phyloP scores from a whole-genome alignment of 2,888 invertebrate genomes.

The Emmelina monodactyla region DNA sequence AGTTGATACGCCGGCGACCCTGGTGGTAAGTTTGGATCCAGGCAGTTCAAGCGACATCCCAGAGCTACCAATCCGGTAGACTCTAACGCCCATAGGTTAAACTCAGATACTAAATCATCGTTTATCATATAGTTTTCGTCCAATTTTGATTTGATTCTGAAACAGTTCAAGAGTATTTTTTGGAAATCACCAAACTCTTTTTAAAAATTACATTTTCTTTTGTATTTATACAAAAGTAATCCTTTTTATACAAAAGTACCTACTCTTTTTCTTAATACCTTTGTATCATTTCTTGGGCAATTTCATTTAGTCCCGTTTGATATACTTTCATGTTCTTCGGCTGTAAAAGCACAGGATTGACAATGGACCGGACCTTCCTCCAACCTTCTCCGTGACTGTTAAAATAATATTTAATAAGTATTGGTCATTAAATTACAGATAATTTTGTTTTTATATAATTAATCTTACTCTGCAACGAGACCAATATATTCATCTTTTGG shows the following conservation, averaged over 20 bases:
- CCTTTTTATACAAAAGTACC: too few relatives aligned
- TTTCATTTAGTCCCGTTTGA: conserved; percentile 64
- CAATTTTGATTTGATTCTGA: conserved; percentile 16
- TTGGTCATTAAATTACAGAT: too few relatives aligned
- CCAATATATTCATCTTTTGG: neutral
- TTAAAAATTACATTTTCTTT: too few relatives aligned
- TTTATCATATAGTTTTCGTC: conserved; percentile 15
- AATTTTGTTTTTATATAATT: too few relatives aligned
- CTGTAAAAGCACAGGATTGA: conserved; percentile 74
- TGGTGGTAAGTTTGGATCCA: conserved; percentile 14
- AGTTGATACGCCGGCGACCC: conserved; percentile 14
- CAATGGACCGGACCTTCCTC: conserved; percentile 73
- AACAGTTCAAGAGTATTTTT: too few relatives aligned
- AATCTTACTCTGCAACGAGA: neutral
- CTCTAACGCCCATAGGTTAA: conserved; percentile 21
- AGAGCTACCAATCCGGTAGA: conserved; percentile 17
- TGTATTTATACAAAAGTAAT: too few relatives aligned
- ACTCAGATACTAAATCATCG: conserved; percentile 13
- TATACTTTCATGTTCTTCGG: conserved; percentile 71
- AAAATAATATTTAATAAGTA: too few relatives aligned
- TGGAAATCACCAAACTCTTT: too few relatives aligned
- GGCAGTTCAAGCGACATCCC: conserved; percentile 18
- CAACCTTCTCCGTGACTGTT: conserved; percentile 80
- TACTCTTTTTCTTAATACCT: too few relatives aligned
- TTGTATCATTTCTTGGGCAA: conserved; percentile 66